Percentiles rank a stretch among this genome's conserved stretches.
These are phyloP conservation scores for Halictus rubicundus DNA, from an alignment of 1,140 invertebrate genomes.

Conservation along the genomic window DNA sequence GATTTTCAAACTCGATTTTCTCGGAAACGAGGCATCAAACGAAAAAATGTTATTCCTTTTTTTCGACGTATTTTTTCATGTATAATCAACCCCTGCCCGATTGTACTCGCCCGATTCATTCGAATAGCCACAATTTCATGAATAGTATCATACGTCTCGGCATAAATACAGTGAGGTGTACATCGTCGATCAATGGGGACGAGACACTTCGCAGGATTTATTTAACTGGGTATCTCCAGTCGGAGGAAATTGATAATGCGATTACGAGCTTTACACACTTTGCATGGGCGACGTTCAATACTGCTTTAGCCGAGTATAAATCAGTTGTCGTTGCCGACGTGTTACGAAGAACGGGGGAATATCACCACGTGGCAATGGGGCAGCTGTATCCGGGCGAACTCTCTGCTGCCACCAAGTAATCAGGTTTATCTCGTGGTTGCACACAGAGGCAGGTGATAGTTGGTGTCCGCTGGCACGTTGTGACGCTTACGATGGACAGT, in stretches of 20 bases:
- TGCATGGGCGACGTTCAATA: not conserved
- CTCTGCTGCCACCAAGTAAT: constrained; percentile 56
- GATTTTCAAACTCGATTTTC: too few species aligned
- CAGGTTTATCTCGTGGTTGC: constrained; percentile 64
- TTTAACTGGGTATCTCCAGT: not conserved
- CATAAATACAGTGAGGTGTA: not conserved
- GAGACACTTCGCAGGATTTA: not conserved
- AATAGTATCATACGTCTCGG: too few species aligned
- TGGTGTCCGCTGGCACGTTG: constrained; percentile 50
- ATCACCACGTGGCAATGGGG: constrained; percentile 52
- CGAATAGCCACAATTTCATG: too few species aligned
- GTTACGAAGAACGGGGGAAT: constrained; percentile 47
- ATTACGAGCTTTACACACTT: constrained; percentile 41
- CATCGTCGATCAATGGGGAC: not conserved
- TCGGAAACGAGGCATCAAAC: too few species aligned
- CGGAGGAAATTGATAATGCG: constrained; percentile 12
- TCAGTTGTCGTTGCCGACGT: constrained; percentile 48
- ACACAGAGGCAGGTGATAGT: constrained; percentile 53
- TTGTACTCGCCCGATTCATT: too few species aligned
- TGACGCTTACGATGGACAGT: constrained; percentile 48
- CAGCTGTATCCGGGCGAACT: constrained; percentile 42
- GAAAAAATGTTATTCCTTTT: too few species aligned
- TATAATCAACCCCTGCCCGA: too few species aligned
- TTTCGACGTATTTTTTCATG: too few species aligned
- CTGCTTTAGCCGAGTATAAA: constrained; percentile 52